phyloP scores from a whole-genome alignment of 2,888 invertebrate genomes.

The Cylloceria caligata region DNA sequence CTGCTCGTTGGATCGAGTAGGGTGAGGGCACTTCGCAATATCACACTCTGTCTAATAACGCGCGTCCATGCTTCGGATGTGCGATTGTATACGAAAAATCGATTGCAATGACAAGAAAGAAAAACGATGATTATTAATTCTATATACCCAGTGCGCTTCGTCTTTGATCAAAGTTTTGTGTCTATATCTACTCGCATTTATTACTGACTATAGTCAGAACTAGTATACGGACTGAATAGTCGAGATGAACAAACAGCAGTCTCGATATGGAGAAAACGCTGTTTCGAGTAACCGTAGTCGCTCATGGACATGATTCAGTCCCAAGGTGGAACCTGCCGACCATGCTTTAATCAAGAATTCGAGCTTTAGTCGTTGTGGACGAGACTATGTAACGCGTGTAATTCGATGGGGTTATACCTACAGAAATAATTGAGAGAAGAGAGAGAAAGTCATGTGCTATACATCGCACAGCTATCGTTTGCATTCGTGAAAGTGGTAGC shows the following conservation, averaged over 20 bases:
- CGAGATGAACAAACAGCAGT: neutral
- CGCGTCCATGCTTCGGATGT: too few relatives aligned
- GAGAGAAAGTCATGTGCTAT: neutral
- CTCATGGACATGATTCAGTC: neutral
- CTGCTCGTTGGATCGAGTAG: too few relatives aligned
- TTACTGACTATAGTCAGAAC: neutral
- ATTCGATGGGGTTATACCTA: neutral
- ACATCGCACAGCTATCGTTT: conserved; percentile 26
- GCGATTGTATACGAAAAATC: too few relatives aligned
- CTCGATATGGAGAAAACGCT: conserved; percentile 32
- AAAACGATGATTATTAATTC: conserved; percentile 2
- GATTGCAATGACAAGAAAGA: neutral
- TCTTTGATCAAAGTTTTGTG: neutral
- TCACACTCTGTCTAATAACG: too few relatives aligned
- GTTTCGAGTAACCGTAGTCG: conserved; percentile 40
- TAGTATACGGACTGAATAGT: neutral
- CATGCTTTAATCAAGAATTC: neutral
- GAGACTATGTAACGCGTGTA: conserved; percentile 24
- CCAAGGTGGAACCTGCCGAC: too few relatives aligned
- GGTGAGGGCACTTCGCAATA: too few relatives aligned
- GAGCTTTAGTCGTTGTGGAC: neutral
- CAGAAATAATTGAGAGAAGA: conserved; percentile 40
- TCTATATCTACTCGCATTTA: neutral
- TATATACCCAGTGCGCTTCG: conserved; percentile 5
- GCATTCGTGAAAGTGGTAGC: conserved; percentile 50